Conservation (phyloP, 2,888 invertebrate genomes). For the Rotaria macrura region DNA sequence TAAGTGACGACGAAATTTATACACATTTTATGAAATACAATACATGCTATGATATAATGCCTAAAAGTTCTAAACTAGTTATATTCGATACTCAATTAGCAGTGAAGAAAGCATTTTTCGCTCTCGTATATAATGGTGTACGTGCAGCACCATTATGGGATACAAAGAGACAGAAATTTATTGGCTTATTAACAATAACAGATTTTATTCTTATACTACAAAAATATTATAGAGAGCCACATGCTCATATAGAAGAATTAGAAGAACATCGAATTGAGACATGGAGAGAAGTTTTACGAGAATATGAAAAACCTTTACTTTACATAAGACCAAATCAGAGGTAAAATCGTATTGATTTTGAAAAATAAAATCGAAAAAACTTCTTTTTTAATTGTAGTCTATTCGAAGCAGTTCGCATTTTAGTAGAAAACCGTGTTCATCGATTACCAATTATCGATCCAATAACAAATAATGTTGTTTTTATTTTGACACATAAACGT, state of each 20-base stretch:
- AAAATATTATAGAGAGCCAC: slow-evolving; percentile 80
- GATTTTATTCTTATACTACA: slow-evolving; percentile 91
- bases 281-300: slow-evolving; percentile 80
- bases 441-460: slow-evolving; percentile 91
- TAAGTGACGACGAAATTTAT: slow-evolving; percentile 86
- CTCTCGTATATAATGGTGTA: slow-evolving; percentile 94
- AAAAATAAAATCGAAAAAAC: neutral
- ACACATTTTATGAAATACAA: slow-evolving; percentile 99
- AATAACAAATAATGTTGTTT: slow-evolving; percentile 84
- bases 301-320: slow-evolving; percentile 72
- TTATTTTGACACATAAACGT: slow-evolving; percentile 94
- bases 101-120: slow-evolving; percentile 94
- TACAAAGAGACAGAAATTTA: slow-evolving; percentile 74
- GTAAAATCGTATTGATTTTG: slow-evolving; percentile 36
- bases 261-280: slow-evolving; percentile 92
- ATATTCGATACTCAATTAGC: slow-evolving; percentile 96
- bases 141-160: slow-evolving; percentile 97
- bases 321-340: slow-evolving; percentile 80
- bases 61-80: slow-evolving; percentile 94
- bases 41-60: slow-evolving; percentile 98
- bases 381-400: slow-evolving; percentile 52
- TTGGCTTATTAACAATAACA: slow-evolving; percentile 96
- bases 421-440: slow-evolving; percentile 86
- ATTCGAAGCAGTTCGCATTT: slow-evolving; percentile 79
- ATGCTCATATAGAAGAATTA: slow-evolving; percentile 80